phyloP scores from a whole-genome alignment of 2,888 invertebrate species.

The Cordilura impudica region DNA sequence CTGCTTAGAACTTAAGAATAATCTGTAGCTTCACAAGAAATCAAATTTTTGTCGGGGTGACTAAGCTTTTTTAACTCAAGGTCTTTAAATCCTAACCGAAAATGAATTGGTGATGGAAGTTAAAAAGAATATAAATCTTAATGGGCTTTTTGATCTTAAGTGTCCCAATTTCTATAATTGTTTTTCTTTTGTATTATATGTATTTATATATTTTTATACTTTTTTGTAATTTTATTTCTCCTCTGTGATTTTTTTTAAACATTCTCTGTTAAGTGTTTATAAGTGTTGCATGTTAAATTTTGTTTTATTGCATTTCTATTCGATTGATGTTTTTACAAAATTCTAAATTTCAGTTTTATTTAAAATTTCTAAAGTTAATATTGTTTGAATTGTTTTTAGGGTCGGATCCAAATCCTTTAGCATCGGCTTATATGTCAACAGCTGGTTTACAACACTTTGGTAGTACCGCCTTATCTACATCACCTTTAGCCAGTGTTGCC shows the following conservation, averaged over 20 bases:
- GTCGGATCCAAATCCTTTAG: conserved; percentile 80
- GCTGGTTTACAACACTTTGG: conserved; percentile 81
- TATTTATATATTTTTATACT: not conserved
- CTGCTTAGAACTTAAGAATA: no score
- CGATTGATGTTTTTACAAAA: not conserved
- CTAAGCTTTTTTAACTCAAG: no score
- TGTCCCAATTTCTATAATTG: no score
- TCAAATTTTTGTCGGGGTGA: no score
- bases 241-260: no score
- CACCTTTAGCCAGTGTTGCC: conserved; percentile 82
- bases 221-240: not conserved
- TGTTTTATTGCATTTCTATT: not conserved
- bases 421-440: conserved; percentile 82
- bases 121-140: no score
- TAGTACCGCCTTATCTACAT: conserved; percentile 81
- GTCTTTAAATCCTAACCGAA: no score
- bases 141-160: no score
- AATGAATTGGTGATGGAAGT: no score
- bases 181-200: no score
- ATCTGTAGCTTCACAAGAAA: no score
- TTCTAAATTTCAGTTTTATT: not conserved
- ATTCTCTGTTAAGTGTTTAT: not conserved
- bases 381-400: conserved; percentile 63
- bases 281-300: not conserved
- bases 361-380: not conserved